Base-by-base conservation (phyloP, 2,888 invertebrate genomes). In the Pachycephus smyrnensis region DNA sequence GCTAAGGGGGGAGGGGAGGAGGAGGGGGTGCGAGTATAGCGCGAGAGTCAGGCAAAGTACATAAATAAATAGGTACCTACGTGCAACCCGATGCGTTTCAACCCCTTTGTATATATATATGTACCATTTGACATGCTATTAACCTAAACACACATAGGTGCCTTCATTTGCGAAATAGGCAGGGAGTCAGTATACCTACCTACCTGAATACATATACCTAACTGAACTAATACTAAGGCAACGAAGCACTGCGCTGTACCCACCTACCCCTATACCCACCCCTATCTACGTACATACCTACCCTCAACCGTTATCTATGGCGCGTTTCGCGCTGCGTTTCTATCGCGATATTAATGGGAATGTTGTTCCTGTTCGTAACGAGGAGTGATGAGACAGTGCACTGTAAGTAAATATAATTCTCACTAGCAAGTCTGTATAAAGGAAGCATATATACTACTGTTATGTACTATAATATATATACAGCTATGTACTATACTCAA, bases 341-440 rank as follows among this genome's bases (percentile, higher is more conserved):
- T 81, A 79, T 81, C 75, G 73, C 80, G 77, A 82, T 82, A 80
- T 84, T 84, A 84, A 85, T 84, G 82, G 80, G 35, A 77, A 82
- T 80, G 82, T 84, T 83, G 80, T 82, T 82, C 75, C 81, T 80
- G 76, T 77, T 77, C 77, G 78, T 83, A 82, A 84, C 82, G 80
- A 83, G 78, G 71, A 79, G 74, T 75, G 77, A 77, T 68, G 78
- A 80, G 80, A 80, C 78, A 79, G 76, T 73, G 15, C 35, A 73
- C 76, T 55, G 30, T 79, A 76, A 80, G 81, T 80, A 83, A 84
- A 84, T 82, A 82, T 79, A 78, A 82, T 82, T 55, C 55, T 55
- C 55, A 55, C 23, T 55, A 23, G 55, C 55, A 55, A 55, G 55
- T 55, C 55, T 55, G 55, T 23, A 55, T 55, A 55, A 55, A 55